These are phyloP conservation scores for Natrix natrix DNA, from an alignment of 2,797 vertebrate species.

Conservation along the genomic window DNA sequence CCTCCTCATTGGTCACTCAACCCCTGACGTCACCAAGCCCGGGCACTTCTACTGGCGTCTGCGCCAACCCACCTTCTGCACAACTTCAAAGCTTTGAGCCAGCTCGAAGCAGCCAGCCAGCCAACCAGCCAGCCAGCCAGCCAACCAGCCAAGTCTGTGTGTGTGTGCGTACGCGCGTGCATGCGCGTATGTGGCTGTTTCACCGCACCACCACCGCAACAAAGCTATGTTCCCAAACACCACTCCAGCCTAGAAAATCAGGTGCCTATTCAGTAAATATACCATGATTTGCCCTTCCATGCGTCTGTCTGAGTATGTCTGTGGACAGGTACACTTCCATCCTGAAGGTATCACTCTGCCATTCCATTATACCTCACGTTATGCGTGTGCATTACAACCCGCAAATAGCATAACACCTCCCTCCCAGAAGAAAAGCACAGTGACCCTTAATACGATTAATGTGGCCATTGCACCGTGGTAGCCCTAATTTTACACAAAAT, in stretches of 20 bases:
- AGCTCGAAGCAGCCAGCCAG: conserved; percentile 6
- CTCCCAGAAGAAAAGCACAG: neutral
- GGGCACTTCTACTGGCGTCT: conserved; percentile 80
- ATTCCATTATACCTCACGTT: neutral
- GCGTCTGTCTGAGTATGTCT: neutral
- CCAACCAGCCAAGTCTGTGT: neutral
- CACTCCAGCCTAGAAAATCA: neutral
- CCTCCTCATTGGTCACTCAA: conserved; percentile 94
- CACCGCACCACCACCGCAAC: conserved; percentile 39
- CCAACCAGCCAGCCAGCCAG: neutral
- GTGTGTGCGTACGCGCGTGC: neutral
- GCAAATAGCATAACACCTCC: neutral
- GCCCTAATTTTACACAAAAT: neutral
- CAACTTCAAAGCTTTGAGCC: conserved; percentile 21
- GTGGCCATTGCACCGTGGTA: neutral
- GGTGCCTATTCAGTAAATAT: neutral
- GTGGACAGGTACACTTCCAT: neutral
- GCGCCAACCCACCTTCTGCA: conserved; percentile 65
- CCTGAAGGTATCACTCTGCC: neutral
- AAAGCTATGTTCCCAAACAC: neutral
- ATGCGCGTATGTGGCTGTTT: neutral
- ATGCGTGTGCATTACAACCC: neutral
- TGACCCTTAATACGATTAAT: neutral
- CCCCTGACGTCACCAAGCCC: conserved; percentile 88
- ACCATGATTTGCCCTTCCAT: neutral